Evolutionary conservation across 1,140 invertebrate genomes (phyloP).

Genomic region (Reticulitermes speratus): DNA sequence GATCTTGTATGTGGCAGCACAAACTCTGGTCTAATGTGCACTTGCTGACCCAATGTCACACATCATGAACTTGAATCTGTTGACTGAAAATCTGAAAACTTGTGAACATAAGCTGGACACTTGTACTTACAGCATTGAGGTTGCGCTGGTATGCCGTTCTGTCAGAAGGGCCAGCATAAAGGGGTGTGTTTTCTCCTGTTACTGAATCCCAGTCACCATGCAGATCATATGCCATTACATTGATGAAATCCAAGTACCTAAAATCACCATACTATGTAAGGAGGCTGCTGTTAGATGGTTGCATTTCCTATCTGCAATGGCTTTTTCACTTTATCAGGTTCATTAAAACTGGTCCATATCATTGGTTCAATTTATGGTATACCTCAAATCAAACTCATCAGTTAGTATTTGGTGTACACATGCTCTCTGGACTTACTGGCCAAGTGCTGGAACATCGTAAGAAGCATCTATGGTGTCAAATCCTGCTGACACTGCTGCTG

Average conservation of each 20-base stretch:
- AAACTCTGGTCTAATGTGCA: background rate
- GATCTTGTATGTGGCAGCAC: background rate
- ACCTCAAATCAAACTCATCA: background rate
- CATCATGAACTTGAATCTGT: no score
- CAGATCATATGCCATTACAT: slow-evolving; percentile 72
- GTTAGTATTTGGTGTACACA: background rate
- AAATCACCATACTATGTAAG: slow-evolving; percentile 28
- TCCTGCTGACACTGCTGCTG: slow-evolving; percentile 61
- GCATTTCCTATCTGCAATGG: background rate
- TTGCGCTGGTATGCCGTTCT: background rate
- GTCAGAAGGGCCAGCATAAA: slow-evolving; percentile 46
- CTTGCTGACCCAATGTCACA: background rate
- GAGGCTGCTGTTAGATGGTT: background rate
- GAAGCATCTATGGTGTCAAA: slow-evolving; percentile 53
- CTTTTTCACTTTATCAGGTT: background rate
- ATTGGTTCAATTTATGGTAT: no score
- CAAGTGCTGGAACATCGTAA: slow-evolving; percentile 58
- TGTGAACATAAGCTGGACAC: background rate
- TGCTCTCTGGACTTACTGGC: slow-evolving; percentile 39
- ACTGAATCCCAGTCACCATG: slow-evolving; percentile 61
- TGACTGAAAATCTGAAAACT: background rate
- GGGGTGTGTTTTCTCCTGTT: slow-evolving; percentile 61
- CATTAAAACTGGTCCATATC: background rate
- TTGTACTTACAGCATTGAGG: slow-evolving; percentile 9
- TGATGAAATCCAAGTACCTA: slow-evolving; percentile 60